phyloP scores from a whole-genome alignment of 2,113 vertebrate species.

The Vanacampus margaritifer region DNA sequence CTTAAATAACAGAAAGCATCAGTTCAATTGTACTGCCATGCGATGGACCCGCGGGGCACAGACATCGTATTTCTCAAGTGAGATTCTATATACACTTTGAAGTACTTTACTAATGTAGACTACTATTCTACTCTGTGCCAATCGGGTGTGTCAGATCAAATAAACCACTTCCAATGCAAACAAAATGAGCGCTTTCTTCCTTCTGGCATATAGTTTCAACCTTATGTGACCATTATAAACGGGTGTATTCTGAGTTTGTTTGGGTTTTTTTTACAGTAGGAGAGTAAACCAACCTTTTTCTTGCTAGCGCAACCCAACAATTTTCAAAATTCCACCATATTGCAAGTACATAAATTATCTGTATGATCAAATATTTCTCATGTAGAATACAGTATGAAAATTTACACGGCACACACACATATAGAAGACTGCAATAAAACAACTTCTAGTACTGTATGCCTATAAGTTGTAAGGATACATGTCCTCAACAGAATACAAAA shows the following conservation, averaged over 20 bases:
- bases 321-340: neutral
- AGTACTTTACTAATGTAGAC: neutral
- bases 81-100: neutral
- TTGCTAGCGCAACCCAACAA: neutral
- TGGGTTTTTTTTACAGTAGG: too few relatives aligned
- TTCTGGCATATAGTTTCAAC: neutral
- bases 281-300: too few relatives aligned
- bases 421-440: neutral
- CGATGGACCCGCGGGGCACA: neutral
- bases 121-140: neutral
- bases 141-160: neutral
- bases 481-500: neutral
- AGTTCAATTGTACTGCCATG: conserved; percentile 5
- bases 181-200: neutral
- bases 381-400: neutral
- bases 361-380: neutral
- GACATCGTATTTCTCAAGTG: neutral
- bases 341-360: neutral
- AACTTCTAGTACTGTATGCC: neutral
- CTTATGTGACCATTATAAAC: neutral
- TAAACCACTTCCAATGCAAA: neutral
- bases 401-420: neutral
- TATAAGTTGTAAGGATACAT: too few relatives aligned
- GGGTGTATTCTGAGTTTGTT: too few relatives aligned
- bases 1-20: conserved; percentile 11